These are phyloP conservation scores for Mnemiopsis leidyi DNA, from an alignment of 37 sponge, comb jelly and placozoan genomes.

Conservation along the genomic window DNA sequence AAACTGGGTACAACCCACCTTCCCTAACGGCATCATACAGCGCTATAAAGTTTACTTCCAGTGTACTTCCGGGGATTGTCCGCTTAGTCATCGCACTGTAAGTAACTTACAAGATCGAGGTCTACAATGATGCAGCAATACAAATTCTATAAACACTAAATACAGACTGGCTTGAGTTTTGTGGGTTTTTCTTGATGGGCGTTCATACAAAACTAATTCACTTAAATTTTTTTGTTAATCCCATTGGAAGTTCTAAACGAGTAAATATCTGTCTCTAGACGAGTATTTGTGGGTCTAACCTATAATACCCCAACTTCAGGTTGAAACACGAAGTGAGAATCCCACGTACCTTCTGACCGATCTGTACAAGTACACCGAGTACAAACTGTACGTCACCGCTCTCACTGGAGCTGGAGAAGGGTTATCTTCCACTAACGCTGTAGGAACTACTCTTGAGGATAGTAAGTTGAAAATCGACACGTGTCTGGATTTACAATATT, in stretches of 20 bases:
- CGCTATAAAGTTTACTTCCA: conserved; percentile 53
- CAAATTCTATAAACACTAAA: too few species aligned
- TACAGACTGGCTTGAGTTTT: too few species aligned
- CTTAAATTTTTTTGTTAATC: too few species aligned
- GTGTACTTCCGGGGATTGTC: conserved; percentile 52
- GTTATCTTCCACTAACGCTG: not conserved
- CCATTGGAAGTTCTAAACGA: too few species aligned
- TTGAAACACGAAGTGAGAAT: conserved; percentile 41
- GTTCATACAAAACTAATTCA: too few species aligned
- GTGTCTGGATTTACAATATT: too few species aligned
- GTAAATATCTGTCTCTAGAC: too few species aligned
- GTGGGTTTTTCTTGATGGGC: too few species aligned
- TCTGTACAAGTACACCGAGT: conserved; percentile 61
- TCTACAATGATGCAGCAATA: too few species aligned
- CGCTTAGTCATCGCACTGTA: conserved; percentile 16
- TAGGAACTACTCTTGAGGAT: conserved; percentile 10
- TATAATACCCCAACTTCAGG: not conserved
- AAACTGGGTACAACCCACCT: conserved; percentile 38
- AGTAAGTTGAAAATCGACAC: not conserved
- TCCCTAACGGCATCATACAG: conserved; percentile 57
- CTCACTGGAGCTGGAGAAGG: conserved; percentile 56
- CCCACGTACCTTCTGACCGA: conserved; percentile 62
- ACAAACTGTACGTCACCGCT: conserved; percentile 52
- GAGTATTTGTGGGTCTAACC: too few species aligned
- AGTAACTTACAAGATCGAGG: too few species aligned